phyloP scores from a whole-genome alignment of 2,888 invertebrate genomes.

The Thalpophila matura region DNA sequence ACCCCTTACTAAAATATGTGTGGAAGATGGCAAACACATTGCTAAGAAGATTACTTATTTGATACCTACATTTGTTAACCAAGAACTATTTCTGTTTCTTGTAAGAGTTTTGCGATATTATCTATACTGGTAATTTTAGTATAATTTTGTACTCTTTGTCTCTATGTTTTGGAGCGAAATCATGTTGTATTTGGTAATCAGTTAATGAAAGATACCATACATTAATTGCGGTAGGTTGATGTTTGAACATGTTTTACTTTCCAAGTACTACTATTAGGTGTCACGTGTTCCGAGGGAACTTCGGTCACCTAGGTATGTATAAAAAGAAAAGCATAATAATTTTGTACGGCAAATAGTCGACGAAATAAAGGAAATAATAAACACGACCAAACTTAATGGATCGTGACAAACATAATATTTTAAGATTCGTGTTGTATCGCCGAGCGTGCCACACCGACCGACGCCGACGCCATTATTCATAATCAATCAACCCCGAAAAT shows the following conservation, averaged over 20 bases:
- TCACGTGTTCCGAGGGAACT: too few species aligned
- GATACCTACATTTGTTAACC: slow-evolving; percentile 33
- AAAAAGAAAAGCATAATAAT: not conserved
- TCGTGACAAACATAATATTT: slow-evolving; percentile 45
- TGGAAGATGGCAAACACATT: slow-evolving; percentile 24
- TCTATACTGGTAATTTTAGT: not conserved
- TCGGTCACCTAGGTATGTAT: not conserved
- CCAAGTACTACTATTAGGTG: too few species aligned
- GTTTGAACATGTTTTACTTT: too few species aligned
- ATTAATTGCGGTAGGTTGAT: too few species aligned
- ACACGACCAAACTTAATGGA: slow-evolving; percentile 39
- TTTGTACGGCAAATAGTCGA: not conserved
- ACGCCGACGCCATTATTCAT: slow-evolving; percentile 53
- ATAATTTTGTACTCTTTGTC: not conserved
- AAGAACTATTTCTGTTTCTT: slow-evolving; percentile 17
- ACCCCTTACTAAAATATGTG: not conserved
- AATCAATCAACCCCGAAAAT: slow-evolving; percentile 57
- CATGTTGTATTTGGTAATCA: too few species aligned
- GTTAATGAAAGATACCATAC: too few species aligned
- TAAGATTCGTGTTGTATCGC: slow-evolving; percentile 41
- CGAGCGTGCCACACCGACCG: slow-evolving; percentile 28
- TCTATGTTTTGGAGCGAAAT: not conserved
- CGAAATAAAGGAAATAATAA: slow-evolving; percentile 11
- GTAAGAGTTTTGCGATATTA: not conserved
- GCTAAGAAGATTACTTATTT: slow-evolving; percentile 21